Evolutionary conservation across 2,888 invertebrate genomes (phyloP), one percentile per base, ranked within the genome.

Genomic region (Dynastes maya): DNA sequence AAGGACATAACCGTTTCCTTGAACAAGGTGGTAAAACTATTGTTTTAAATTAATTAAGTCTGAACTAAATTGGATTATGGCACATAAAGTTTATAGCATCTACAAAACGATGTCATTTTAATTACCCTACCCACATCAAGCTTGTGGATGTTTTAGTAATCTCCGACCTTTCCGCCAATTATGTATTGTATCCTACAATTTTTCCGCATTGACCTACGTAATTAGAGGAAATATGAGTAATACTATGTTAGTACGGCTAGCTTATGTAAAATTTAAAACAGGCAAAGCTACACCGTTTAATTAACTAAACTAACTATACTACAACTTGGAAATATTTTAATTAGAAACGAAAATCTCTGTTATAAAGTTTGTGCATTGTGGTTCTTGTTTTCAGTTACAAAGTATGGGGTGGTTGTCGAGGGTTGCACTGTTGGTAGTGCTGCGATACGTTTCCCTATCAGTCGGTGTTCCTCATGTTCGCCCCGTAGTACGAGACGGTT

Each of bases 321-420:
- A 45, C 58, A 74, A 63, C 45, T 45, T 61, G 45, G 11, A 45
- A 61, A 61, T 40, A n/a, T 13, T 74, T 61, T 74, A 74, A 74
- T 74, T 74, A 74, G 13, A 45, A 45, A 1, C 4, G 16, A 1
- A 11, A 68, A 27, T 13, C 61, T 22, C 45, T 45, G 22, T 22
- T 16, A 40, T 40, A 40, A 58, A n/a, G 27, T 72, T 11, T 11
- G 37, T 37, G 16, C 16, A n/a, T 55, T 58, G 37, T 13, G 16
- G 45, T 78, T 71, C 61, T 78, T 71, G 53, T 72, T 78, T 78
- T 53, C 45, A 64, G 64, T 45, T n/a, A 49, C 58, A 53, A 40
- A 84, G 78, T 78, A 84, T 85, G 85, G 84, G 83, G 76, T 85
- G 85, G 84, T 81, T 82, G 80, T 80, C 80, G 61, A 80, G 81